Evolutionary conservation across 2,797 vertebrate genomes (phyloP).

Genomic region (Pseudomugil tenellus): DNA sequence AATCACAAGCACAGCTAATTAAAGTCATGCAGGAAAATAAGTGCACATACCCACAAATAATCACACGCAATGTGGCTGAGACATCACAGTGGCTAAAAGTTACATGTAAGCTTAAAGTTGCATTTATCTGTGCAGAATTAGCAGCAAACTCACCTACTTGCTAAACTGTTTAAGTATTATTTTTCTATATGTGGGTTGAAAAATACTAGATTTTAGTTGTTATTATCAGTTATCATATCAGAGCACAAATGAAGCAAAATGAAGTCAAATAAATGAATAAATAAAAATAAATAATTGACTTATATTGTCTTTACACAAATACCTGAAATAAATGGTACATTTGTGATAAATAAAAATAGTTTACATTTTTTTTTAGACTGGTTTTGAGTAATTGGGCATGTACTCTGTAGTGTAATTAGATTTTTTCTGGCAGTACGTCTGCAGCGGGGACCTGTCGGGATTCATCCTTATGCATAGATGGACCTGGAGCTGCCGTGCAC

Average conservation of each 20-base stretch:
- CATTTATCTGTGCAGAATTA: slow-evolving; percentile 25
- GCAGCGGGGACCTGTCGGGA: background rate
- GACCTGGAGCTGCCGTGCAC: slow-evolving; percentile 12
- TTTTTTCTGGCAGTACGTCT: too few relatives aligned
- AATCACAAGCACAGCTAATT: slow-evolving; percentile 9
- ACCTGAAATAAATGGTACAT: slow-evolving; percentile 6
- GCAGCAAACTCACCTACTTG: slow-evolving; percentile 56
- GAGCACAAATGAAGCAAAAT: slow-evolving; percentile 14
- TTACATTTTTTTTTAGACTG: slow-evolving; percentile 6
- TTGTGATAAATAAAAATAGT: slow-evolving; percentile 1
- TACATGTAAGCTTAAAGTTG: slow-evolving; percentile 21
- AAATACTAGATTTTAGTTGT: slow-evolving; percentile 38
- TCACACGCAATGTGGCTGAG: background rate
- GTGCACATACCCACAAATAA: slow-evolving; percentile 9
- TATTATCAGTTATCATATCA: slow-evolving; percentile 7
- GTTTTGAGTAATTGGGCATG: background rate
- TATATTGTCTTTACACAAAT: background rate
- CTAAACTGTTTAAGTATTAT: slow-evolving; percentile 52
- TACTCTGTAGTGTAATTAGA: too few relatives aligned
- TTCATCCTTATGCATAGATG: slow-evolving; percentile 29
- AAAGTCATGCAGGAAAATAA: slow-evolving; percentile 11
- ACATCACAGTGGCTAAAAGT: slow-evolving; percentile 3
- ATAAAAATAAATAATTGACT: slow-evolving; percentile 11
- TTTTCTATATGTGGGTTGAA: slow-evolving; percentile 24
- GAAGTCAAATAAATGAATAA: background rate